Evolutionary conservation across 2,888 invertebrate species (phyloP), one percentile per base, ranked within the genome.

Genomic region (Autographa gamma): DNA sequence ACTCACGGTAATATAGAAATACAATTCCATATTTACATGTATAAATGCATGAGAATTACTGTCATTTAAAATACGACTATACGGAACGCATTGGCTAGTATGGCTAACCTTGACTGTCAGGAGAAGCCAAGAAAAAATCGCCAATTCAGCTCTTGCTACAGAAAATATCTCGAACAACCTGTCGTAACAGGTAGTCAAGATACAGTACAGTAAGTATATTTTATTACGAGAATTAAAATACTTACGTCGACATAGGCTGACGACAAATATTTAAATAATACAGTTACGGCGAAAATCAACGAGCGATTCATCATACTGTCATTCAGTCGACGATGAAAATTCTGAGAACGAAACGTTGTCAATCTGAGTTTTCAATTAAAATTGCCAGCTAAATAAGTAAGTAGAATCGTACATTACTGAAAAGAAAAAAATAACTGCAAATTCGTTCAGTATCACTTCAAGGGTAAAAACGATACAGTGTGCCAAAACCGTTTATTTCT

Each of bases 401-500:
- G 59, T 25, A 19, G 54, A 54, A 18, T 48, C 14, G 31, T 56
- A 56, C 19, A 56, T 68, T 67, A 14, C 63, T 52, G 59, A 66
- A 78, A 77, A 69, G 69, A 68, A 69, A 73, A 74, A 67, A 66
- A 76, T 68, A 66, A 64, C 67, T 67, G 73, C 66, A 56, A 81
- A 71, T 77, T 77, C 66, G 77, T 77, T 79, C 74, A 79, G 78
- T 76, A 81, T 80, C 80, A 82, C 82, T 79, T 86, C 88, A 94
- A 95, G 94, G 94, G 90, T 92, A 90, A 85, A 77, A 77, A 63
- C 73, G 73, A 85, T 74, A 83, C 74, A 78, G 77, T 84, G 88
- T 94, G 94, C 94, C 94, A 94, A 94, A 90, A 80, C 79, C 84
- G 89, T 91, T 71, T 95, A 95, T 95, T 94, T 93, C 89, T 90